A percentile compares a stretch with the other conserved stretches of the same genome.
Evolutionary conservation across 1,140 invertebrate genomes (phyloP).

Genomic region (Periplaneta americana): DNA sequence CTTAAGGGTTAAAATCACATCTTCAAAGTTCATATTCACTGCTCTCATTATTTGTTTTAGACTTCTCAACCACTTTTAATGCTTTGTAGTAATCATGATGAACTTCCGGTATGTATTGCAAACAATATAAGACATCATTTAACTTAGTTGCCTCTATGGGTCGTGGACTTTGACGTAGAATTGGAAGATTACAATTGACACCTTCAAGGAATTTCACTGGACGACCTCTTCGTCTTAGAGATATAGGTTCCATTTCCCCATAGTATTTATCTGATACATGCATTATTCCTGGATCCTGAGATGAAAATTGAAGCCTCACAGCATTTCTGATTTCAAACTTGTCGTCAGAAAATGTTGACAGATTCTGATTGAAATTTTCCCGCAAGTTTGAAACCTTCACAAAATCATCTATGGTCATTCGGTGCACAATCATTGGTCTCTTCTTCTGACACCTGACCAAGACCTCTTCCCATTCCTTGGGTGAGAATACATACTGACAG

Average conservation of each 20-base stretch:
- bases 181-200: not conserved
- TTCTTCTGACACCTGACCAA: not conserved
- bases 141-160: not conserved
- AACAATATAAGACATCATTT: not conserved
- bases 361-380: not conserved
- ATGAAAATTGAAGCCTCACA: not conserved
- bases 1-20: too few species aligned
- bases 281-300: not conserved
- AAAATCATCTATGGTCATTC: conserved; percentile 1
- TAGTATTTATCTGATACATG: not conserved
- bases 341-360: too few species aligned
- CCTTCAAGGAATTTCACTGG: not conserved
- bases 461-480: not conserved
- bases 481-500: not conserved
- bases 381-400: not conserved
- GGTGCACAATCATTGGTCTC: not conserved
- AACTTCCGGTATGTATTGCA: not conserved
- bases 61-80: not conserved
- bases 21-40: too few species aligned
- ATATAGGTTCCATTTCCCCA: not conserved
- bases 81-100: not conserved
- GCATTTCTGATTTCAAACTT: not conserved
- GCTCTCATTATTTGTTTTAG: too few species aligned
- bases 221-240: not conserved
- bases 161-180: too few species aligned